Base-by-base conservation (phyloP, 1,140 invertebrate genomes). In the Eumeta japonica region DNA sequence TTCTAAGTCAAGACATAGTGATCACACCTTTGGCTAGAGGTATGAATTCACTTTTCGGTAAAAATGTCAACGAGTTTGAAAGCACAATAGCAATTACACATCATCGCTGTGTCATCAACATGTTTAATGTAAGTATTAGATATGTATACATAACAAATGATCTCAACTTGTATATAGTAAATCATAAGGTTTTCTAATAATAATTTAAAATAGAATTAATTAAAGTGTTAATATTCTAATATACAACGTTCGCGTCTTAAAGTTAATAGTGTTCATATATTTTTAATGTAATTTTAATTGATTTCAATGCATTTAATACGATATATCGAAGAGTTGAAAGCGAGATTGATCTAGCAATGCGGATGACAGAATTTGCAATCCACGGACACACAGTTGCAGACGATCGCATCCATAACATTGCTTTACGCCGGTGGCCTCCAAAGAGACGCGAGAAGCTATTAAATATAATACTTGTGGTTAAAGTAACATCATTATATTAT, bases 351-450 rank as follows among this genome's bases (percentile, higher is more conserved):
- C 29, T 76, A 3, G 33, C 39, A 1, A 56, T 74, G 10, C 74
- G 75, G 39, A 75, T 81, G 44, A 33, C 73, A n/a, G 82, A 85
- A 45, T 60, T 86, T 43, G 74, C 81, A 0, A 49, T 85, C 9
- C 83, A 78, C 48, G 84, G 84, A 0, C 79, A 81, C 46, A 49
- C 64, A 12, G 65, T 84, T 2, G 62, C 78, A 1, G 77, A 79
- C 32, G 74, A 80, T 10, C 58, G 77, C 27, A 71, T 82, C 0
- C 54, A 79, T 11, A 47, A 48, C 11, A 57, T 68, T 1, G 78
- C 74, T 0, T 27, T 73, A 5, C 59, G 76, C 12, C 56, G 80
- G 10, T 36, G 51, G 5, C 19, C 31, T 0, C 50, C 55, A 0
- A 38, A 35, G 7, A 32, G 45, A 30, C 28, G 16, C 0, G 48